These are phyloP conservation scores for Salvelinus fontinalis DNA, from an alignment of 2,113 vertebrate genomes.

Conservation along the genomic window DNA sequence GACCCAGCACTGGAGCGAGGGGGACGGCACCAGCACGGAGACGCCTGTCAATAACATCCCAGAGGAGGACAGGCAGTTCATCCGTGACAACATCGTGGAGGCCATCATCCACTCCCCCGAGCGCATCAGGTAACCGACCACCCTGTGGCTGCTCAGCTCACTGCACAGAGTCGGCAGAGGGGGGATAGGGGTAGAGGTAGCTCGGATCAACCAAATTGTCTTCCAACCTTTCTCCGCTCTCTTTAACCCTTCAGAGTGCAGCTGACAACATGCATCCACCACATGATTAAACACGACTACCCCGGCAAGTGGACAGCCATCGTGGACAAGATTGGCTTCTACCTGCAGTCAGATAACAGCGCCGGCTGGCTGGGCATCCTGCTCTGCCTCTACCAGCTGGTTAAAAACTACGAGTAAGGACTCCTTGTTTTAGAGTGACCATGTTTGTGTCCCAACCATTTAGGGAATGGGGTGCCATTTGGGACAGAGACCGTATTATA, in stretches of 20 bases:
- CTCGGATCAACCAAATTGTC: neutral
- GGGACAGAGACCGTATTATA: no score
- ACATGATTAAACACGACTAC: conserved; percentile 99
- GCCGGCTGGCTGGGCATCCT: conserved; percentile 95
- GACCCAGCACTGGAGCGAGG: conserved; percentile 96
- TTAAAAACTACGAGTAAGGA: conserved; percentile 98
- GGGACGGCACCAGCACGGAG: conserved; percentile 83
- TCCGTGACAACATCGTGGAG: conserved; percentile 97
- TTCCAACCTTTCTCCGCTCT: neutral
- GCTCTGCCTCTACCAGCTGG: conserved; percentile 97
- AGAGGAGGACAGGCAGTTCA: conserved; percentile 92
- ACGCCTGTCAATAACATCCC: conserved; percentile 90
- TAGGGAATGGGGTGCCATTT: no score
- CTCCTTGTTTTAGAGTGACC: neutral
- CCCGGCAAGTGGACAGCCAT: conserved; percentile 95
- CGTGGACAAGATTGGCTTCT: conserved; percentile 97
- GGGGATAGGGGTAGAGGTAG: neutral
- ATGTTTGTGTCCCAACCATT: conserved; percentile 17
- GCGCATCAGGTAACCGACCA: conserved; percentile 86
- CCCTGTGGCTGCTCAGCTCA: neutral
- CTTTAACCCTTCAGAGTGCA: conserved; percentile 83
- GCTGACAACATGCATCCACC: conserved; percentile 97
- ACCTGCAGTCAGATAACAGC: conserved; percentile 96
- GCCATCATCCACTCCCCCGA: conserved; percentile 98
- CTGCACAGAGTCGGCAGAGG: neutral